Evolutionary conservation across 2,888 invertebrate genomes (phyloP).

Genomic region (Drosophila leonis): DNA sequence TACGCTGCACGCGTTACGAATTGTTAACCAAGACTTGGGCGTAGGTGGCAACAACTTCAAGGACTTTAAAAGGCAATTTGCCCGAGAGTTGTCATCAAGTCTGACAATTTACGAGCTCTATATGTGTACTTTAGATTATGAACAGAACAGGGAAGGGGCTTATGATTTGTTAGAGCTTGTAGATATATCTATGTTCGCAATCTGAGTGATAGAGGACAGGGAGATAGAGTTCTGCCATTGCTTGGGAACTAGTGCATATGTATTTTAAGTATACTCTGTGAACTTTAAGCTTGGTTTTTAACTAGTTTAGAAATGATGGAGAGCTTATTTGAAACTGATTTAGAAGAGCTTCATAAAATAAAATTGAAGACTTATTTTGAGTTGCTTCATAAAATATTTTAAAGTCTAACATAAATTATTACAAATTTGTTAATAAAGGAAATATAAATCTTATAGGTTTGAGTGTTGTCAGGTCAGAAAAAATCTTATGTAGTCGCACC

Average conservation of each 20-base stretch:
- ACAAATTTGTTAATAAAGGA: no score
- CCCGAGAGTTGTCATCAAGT: slow-evolving; percentile 40
- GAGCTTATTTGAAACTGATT: neutral
- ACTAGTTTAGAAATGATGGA: neutral
- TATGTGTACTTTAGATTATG: slow-evolving; percentile 12
- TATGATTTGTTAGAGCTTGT: slow-evolving; percentile 1
- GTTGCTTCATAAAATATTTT: no score
- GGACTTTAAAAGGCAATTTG: slow-evolving; percentile 74
- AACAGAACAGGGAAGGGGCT: neutral
- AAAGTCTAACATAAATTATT: no score
- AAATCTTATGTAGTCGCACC: no score
- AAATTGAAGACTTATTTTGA: neutral
- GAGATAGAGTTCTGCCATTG: neutral
- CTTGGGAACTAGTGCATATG: neutral
- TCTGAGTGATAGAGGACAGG: neutral
- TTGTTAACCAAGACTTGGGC: slow-evolving; percentile 5
- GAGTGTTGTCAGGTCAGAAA: no score
- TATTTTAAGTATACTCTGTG: neutral
- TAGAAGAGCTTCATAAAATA: neutral
- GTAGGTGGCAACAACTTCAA: slow-evolving; percentile 69
- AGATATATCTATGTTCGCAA: neutral
- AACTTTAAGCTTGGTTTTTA: neutral
- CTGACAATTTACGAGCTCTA: slow-evolving; percentile 10
- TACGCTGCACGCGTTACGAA: slow-evolving; percentile 39
- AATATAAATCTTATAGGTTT: no score